Conservation (phyloP, 2,113 vertebrate species). For the Bubo blakistoni region DNA sequence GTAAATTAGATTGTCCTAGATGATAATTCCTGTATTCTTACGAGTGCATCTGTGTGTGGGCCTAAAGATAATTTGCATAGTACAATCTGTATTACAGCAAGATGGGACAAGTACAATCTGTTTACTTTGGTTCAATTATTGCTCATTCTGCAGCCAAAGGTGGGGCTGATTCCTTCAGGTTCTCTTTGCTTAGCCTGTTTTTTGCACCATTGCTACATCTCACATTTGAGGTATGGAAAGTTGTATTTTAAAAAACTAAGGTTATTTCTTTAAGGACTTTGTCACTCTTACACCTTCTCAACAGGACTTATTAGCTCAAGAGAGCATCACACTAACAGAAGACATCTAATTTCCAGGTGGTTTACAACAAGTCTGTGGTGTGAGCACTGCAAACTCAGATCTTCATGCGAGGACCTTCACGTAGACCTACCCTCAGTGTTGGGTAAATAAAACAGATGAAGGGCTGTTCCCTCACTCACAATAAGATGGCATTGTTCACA, state of each 20-base stretch:
- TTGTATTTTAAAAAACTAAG: not conserved
- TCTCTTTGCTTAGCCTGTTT: not conserved
- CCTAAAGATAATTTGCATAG: conserved; percentile 34
- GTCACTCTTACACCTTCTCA: not conserved
- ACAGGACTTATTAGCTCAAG: not conserved
- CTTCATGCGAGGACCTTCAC: not conserved
- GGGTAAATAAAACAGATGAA: not conserved
- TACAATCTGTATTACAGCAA: conserved; percentile 34
- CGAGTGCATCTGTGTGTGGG: not conserved
- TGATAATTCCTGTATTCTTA: conserved; percentile 6
- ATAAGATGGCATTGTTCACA: not conserved
- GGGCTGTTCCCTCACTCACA: not conserved
- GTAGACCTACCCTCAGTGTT: not conserved
- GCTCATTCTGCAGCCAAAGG: not conserved
- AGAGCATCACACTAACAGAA: not conserved
- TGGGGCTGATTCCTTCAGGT: not conserved
- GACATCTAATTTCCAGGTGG: not conserved
- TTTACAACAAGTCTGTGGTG: accelerated
- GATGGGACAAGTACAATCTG: conserved; percentile 23
- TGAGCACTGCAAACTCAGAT: not conserved
- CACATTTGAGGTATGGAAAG: not conserved
- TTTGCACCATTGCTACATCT: not conserved
- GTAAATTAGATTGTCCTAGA: conserved; percentile 13
- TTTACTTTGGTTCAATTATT: conserved; percentile 13
- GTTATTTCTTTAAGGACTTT: not conserved